Conservation (phyloP, 2,888 invertebrate genomes). For the Coecobrya sp. region DNA sequence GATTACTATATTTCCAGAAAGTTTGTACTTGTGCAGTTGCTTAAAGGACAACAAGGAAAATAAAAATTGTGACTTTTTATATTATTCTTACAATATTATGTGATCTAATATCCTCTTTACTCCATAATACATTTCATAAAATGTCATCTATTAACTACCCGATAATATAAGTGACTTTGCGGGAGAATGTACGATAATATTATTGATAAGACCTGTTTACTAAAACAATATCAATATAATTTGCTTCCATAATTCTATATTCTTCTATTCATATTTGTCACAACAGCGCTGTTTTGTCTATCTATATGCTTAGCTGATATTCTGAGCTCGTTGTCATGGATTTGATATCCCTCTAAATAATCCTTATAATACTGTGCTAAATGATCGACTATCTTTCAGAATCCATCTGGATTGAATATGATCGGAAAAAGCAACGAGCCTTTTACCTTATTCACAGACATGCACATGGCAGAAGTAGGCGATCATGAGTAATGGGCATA, state of each 20-base stretch:
- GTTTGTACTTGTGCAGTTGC: constrained; percentile 21
- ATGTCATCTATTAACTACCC: constrained; percentile 19
- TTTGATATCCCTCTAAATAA: constrained; percentile 32
- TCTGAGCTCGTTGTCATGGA: no score
- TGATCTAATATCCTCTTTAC: constrained; percentile 17
- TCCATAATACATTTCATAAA: background rate
- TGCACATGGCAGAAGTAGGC: constrained; percentile 14
- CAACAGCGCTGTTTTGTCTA: background rate
- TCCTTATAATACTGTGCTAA: constrained; percentile 39
- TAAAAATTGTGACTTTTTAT: constrained; percentile 26
- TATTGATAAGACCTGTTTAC: constrained; percentile 53
- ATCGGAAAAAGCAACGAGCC: background rate
- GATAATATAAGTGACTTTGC: constrained; percentile 53
- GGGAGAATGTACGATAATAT: constrained; percentile 46
- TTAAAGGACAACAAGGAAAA: background rate
- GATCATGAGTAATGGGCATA: constrained; percentile 61
- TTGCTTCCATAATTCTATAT: background rate
- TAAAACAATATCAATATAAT: constrained; percentile 50
- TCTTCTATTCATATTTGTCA: background rate
- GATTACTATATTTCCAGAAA: background rate
- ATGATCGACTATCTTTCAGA: constrained; percentile 47
- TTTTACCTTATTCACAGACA: background rate
- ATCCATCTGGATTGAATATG: constrained; percentile 37
- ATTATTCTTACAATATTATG: constrained; percentile 60
- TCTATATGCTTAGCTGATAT: no score